Conservation (phyloP, 30 jellyfish, hydroid and myxozoan genomes). For the Aurelia aurita complex sp. Pacific region DNA sequence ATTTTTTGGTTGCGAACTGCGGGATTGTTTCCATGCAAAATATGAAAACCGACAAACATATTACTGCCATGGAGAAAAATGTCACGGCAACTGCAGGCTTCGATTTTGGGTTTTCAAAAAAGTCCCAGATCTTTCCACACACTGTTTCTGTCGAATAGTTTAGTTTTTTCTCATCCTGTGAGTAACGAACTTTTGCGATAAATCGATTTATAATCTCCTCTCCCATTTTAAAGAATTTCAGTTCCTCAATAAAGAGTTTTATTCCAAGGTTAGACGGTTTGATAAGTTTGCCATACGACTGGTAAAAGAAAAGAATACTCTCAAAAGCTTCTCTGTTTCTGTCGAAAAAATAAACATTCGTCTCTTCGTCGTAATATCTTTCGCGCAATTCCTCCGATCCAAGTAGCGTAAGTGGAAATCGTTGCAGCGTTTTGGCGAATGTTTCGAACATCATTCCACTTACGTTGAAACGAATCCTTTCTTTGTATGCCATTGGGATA, state of each 20-base stretch:
- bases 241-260: conserved; percentile 63
- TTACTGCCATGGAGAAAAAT: conserved; percentile 62
- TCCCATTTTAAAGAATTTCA: conserved; percentile 79
- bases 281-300: conserved; percentile 66
- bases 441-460: conserved; percentile 81
- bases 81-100: conserved; percentile 55
- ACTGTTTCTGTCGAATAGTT: background rate
- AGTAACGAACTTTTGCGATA: conserved; percentile 43
- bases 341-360: conserved; percentile 64
- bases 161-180: background rate
- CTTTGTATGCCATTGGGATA: conserved; percentile 6
- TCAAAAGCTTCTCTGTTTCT: conserved; percentile 85
- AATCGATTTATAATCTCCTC: conserved; percentile 70
- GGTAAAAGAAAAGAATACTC: conserved; percentile 70
- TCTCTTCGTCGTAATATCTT: conserved; percentile 37
- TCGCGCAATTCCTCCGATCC: conserved; percentile 45
- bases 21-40: conserved; percentile 83
- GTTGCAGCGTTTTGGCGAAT: conserved; percentile 55
- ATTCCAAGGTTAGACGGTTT: conserved; percentile 61
- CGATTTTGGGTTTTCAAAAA: conserved; percentile 69
- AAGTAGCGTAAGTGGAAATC: conserved; percentile 69
- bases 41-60: conserved; percentile 33
- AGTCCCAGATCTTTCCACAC: conserved; percentile 52
- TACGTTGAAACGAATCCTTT: conserved; percentile 66
- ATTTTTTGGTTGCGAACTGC: background rate